Base-by-base conservation (phyloP, 2,888 invertebrate genomes). In the Epistrophella euchroma region DNA sequence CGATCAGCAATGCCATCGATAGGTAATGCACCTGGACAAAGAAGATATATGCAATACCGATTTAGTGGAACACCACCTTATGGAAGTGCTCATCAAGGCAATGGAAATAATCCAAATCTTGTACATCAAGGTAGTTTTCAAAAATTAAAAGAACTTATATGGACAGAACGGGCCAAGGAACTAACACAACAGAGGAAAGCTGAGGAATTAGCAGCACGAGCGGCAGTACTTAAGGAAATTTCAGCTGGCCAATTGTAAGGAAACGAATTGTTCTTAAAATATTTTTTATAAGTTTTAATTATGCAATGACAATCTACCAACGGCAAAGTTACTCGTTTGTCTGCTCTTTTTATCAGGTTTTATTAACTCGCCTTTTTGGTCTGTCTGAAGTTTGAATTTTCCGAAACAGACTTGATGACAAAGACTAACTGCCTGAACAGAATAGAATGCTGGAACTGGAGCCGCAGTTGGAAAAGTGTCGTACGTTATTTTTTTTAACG, bases 111-210 rank as follows among this genome's bases (percentile, higher is more conserved):
- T 83, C 83, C 89, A 2, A 89, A 91, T 15, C 89, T 90, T n/a
- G 88, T 90, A 5, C 90, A 91, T 32, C 91, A 91, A 64, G 92
- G 92, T 2, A 92, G 90, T 89, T 97, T 97, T 90, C 96, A 97
- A 89, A 95, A 96, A 88, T 93, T 97, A 71, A 97, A 96, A 93
- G 96, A 97, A 89, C 91, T 97, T 88, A 96, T 97, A 89, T 94
- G 95, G 70, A 95, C 95, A 37, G 97, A 97, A 90, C 94, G 96
- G 60, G 95, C 96, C 1, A 94, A 96, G 56, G 97, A 97, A 90
- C 92, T 96, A 83, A 95, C 96, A 89, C 94, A 96, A 91, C 96
- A 96, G 91, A 94, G 96, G 88, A 94, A 95, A 86, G 94, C 94
- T 0, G 96, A 97, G 88, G 96, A 96, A 90, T 94, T 95, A 81